Evolutionary conservation across 1,140 invertebrate species (phyloP), one percentile per base, ranked within the genome.

Genomic region (Drosophila santomea): DNA sequence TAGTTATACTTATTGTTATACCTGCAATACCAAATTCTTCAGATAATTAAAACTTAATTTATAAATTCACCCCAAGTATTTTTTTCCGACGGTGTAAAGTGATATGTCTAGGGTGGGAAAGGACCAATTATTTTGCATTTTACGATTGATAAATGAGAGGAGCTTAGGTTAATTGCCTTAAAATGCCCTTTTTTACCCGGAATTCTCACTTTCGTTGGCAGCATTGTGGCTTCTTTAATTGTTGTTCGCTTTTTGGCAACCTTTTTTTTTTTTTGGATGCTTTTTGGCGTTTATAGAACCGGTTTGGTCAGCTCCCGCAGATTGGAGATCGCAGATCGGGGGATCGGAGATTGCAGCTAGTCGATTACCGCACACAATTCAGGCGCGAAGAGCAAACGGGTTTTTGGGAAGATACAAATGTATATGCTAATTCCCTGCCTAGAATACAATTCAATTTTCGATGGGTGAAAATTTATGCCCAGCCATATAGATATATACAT

Each of bases 211-310:
- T 76, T 76, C 73, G 50, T 76, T 76, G 63, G 43, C 51, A 48
- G 67, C 64, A 25, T 50, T 55, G 38, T 60, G 58, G 45, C 80
- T 73, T 63, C 41, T 67, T 60, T 51, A 72, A 51, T 58, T 41
- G 35, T 78, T 51, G 28, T 56, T 78, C 41, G 54, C 44, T 20
- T 62, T 59, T 77, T 35, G 43, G 59, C 51, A 68, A 85, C 80
- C 78, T 83, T 83, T 83, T 20, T 20, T 20, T 20, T 17, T 17
- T 20, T 75, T 76, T 84, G 64, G 59, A 38, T 52, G 69, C 64
- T 68, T 56, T 59, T 78, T 38, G 47, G 52, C 59, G 55, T 88
- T 86, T 86, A 83, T 73, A 78, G 75, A 88, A 86, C 83, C 83
- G 83, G 83, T 86, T 68, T 69, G 81, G 72, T 57, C 80, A 60